Evolutionary conservation across 92 coral and sea anemone species (phyloP), one percentile per base, ranked within the genome.

Genomic region (Palythoa heliodiscus): DNA sequence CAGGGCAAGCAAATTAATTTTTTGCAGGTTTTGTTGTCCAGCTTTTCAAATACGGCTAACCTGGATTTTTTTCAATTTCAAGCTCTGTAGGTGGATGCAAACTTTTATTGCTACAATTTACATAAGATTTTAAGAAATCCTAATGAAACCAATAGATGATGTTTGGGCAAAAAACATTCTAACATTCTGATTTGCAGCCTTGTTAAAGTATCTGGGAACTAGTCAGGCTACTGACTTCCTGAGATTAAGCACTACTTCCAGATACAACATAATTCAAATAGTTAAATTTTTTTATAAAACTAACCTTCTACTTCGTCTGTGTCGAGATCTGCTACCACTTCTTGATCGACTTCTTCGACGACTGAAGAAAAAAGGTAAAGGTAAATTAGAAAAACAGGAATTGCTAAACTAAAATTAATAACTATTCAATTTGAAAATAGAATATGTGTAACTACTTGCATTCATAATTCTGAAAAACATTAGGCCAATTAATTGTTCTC

Each of bases 301-400:
- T 25, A 38, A 82, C 79, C 87, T 69, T 40, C 47, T 77, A 84
- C 35, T 40, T 22, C 74, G 43, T 11, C 84, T 66, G 15, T 80
- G 84, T 80, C 63, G 22, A 64, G 84, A 80, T 74, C 75, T 88
- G 66, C 76, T 82, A 48, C 66, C 73, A 48, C 88, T 71, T 83
- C 91, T 70, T 84, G 91, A 88, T 14, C 64, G 83, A 83, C 91
- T 89, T 19, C 90, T 73, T 23, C 93, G 86, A 52, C 83, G 76
- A 54, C 93, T 90, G 83, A 14, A 60, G 15, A 38, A 73, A 1
- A 55, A 70, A 52, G 50, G 54, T 2, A 68, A 12, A 29, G 17
- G 4, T 71, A 37, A 70, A 40, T 83, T 71, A 71, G 53, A 3
- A 15, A 68, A 55, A 83, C 12, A 12, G 48, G 13, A 58, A 5